Conservation (phyloP, 2,888 invertebrate species). For the Chalcis sispes region DNA sequence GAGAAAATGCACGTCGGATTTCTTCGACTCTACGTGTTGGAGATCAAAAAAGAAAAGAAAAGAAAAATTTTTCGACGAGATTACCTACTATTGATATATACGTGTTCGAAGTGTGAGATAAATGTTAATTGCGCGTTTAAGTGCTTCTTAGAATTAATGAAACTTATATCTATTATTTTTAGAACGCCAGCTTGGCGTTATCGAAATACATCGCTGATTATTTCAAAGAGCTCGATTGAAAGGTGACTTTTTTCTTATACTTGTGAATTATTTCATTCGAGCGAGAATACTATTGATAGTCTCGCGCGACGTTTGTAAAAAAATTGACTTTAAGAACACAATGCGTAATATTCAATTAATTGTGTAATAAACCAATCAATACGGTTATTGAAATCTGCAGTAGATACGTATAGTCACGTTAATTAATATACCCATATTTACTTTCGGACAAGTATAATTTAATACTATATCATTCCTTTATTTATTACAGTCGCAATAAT, state of each 20-base stretch:
- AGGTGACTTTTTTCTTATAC: too few relatives aligned
- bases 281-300: too few relatives aligned
- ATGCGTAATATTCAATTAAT: too few relatives aligned
- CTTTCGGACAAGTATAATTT: constrained; percentile 28
- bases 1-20: constrained; percentile 1
- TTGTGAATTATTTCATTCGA: too few relatives aligned
- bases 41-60: too few relatives aligned
- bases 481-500: neutral
- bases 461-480: neutral
- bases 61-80: constrained; percentile 14
- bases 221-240: too few relatives aligned
- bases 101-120: neutral
- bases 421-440: constrained; percentile 43
- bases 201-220: too few relatives aligned
- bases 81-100: constrained; percentile 43
- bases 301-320: too few relatives aligned
- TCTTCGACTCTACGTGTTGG: too few relatives aligned
- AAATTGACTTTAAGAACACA: too few relatives aligned
- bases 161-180: neutral
- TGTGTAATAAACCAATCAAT: constrained; percentile 16
- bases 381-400: constrained; percentile 29
- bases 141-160: constrained; percentile 9
- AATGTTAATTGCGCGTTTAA: constrained; percentile 14
- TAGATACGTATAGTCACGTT: neutral
- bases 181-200: too few relatives aligned